Conservation (phyloP, 2,113 vertebrate genomes). For the Leuciscus idus region DNA sequence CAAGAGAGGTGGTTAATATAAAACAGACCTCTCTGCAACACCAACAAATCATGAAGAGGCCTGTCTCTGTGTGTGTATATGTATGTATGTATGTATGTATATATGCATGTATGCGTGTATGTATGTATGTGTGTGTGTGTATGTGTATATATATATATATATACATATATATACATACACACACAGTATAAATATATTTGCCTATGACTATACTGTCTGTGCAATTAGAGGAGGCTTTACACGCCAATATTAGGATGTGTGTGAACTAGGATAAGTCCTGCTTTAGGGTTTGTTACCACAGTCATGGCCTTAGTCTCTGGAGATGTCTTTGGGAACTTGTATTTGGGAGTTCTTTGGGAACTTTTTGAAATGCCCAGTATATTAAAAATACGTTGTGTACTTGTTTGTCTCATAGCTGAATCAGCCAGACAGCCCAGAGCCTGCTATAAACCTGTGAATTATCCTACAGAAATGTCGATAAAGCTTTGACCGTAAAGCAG, state of each 20-base stretch:
- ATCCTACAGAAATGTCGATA: not conserved
- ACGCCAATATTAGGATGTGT: slow-evolving; percentile 55
- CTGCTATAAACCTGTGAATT: not conserved
- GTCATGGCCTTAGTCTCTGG: not conserved
- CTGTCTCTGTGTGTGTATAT: not conserved
- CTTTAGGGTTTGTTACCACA: not conserved
- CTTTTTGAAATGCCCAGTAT: slow-evolving; percentile 1
- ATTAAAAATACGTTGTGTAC: not conserved
- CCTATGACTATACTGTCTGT: not conserved
- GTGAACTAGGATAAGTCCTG: slow-evolving; percentile 2
- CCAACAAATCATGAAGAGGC: slow-evolving; percentile 46
- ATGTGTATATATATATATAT: too few species aligned
- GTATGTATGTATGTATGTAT: rapidly evolving
- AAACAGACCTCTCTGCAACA: slow-evolving; percentile 71
- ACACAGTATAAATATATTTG: too few species aligned
- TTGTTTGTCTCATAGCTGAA: not conserved
- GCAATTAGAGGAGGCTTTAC: slow-evolving; percentile 55
- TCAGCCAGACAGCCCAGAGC: not conserved
- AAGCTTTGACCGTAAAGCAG: not conserved
- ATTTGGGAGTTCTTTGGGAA: slow-evolving; percentile 27
- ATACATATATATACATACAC: too few species aligned
- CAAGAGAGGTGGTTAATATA: slow-evolving; percentile 66
- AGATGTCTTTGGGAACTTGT: slow-evolving; percentile 14
- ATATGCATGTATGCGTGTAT: too few species aligned
- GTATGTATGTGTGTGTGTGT: too few species aligned